Evolutionary conservation across 2,888 invertebrate genomes (phyloP).

Genomic region (Bombylius discolor): DNA sequence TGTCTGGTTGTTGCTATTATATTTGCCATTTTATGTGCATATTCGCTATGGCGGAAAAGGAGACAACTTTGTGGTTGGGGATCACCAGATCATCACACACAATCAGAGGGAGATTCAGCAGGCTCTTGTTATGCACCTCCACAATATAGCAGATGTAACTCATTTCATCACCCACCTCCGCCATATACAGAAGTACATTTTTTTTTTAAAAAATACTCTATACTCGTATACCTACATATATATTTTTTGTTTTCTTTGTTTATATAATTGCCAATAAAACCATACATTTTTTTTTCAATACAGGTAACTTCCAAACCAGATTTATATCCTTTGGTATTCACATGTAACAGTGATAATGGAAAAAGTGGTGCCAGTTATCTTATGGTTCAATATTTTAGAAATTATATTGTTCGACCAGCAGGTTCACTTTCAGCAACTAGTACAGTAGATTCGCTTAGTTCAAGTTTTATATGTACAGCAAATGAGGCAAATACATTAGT

Average conservation of each 20-base stretch:
- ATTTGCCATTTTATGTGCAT: constrained; percentile 56
- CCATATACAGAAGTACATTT: constrained; percentile 67
- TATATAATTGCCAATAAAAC: background rate
- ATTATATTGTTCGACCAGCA: constrained; percentile 61
- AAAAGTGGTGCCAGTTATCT: constrained; percentile 61
- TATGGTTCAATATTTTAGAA: constrained; percentile 74
- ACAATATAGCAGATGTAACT: constrained; percentile 70
- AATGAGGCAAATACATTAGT: constrained; percentile 76
- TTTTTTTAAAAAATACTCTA: background rate
- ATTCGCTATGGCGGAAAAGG: constrained; percentile 48
- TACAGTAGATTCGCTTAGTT: constrained; percentile 74
- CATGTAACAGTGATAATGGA: constrained; percentile 57
- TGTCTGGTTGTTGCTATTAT: constrained; percentile 55
- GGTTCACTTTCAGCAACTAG: constrained; percentile 72
- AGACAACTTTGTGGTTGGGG: constrained; percentile 39
- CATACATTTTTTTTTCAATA: background rate
- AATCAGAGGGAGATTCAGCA: constrained; percentile 64
- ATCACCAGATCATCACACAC: constrained; percentile 39
- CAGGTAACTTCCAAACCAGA: constrained; percentile 79
- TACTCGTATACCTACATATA: too few species aligned
- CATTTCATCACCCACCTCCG: constrained; percentile 69
- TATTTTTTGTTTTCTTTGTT: background rate
- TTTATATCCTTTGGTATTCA: constrained; percentile 71
- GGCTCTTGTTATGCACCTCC: constrained; percentile 73
- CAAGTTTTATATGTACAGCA: constrained; percentile 74